These are phyloP conservation scores for Strigamia transsilvanica DNA, from an alignment of 2,888 invertebrate genomes.

Conservation along the genomic window DNA sequence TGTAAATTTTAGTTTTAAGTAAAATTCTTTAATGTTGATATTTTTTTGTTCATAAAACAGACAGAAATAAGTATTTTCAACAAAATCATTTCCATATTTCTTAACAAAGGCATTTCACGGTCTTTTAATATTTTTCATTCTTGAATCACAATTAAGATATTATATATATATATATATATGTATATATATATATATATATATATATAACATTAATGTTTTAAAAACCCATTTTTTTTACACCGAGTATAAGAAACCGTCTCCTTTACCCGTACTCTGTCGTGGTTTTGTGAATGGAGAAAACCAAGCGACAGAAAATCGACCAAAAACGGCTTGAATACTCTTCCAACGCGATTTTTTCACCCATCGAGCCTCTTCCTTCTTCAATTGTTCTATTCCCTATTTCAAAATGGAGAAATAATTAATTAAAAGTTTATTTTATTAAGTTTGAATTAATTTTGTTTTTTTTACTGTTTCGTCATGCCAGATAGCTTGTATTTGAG, in stretches of 20 bases:
- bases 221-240: slow-evolving; percentile 69
- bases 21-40: neutral
- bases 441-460: neutral
- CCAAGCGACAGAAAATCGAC: slow-evolving; percentile 93
- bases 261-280: slow-evolving; percentile 71
- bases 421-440: neutral
- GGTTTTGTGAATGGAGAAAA: slow-evolving; percentile 89
- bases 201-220: neutral
- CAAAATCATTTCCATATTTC: neutral
- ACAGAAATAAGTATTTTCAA: neutral
- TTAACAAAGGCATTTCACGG: slow-evolving; percentile 3
- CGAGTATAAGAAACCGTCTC: slow-evolving; percentile 83
- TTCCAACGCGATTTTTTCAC: slow-evolving; percentile 91
- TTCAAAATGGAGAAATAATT: neutral
- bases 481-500: slow-evolving; percentile 96
- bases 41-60: slow-evolving; percentile 3
- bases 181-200: neutral
- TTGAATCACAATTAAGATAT: neutral
- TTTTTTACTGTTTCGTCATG: slow-evolving; percentile 91
- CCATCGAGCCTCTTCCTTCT: slow-evolving; percentile 94
- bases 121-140: neutral
- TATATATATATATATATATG: neutral
- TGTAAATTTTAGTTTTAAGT: neutral
- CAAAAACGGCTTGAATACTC: slow-evolving; percentile 96
- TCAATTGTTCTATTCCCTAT: slow-evolving; percentile 95